Conservation (phyloP, 2,113 vertebrate genomes). For the Tachuris rubrigastra region DNA sequence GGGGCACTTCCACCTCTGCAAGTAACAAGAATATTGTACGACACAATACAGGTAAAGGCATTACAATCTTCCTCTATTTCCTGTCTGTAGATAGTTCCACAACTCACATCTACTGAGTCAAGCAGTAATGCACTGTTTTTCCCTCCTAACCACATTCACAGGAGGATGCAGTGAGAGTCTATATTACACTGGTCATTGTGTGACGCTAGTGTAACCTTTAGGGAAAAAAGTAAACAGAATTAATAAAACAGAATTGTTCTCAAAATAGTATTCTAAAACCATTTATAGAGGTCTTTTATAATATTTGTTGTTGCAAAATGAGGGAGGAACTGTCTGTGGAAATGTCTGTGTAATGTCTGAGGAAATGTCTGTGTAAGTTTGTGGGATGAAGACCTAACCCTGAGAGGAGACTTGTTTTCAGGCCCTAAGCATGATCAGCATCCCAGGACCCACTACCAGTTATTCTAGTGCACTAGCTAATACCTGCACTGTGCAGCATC, state of each 20-base stretch:
- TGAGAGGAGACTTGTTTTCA: neutral
- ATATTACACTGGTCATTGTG: accelerated
- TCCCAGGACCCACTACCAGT: neutral
- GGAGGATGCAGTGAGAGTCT: neutral
- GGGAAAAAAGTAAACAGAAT: neutral
- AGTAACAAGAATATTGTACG: slow-evolving; percentile 74
- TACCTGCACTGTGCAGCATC: neutral
- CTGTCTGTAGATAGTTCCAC: neutral
- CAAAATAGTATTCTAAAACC: neutral
- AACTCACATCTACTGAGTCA: neutral
- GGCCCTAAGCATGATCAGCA: accelerated
- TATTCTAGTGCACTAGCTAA: neutral
- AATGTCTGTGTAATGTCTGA: neutral
- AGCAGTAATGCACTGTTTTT: neutral
- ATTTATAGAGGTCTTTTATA: neutral
- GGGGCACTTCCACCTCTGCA: slow-evolving; percentile 70
- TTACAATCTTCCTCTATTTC: neutral
- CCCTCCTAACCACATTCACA: neutral
- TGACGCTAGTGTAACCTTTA: neutral
- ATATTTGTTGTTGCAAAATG: neutral
- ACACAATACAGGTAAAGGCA: slow-evolving; percentile 79
- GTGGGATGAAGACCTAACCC: neutral
- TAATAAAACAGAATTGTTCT: neutral
- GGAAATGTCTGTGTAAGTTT: neutral
- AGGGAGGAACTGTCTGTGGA: accelerated